These are phyloP conservation scores for Salmo trutta DNA, from an alignment of 2,797 vertebrate genomes.

Conservation along the genomic window DNA sequence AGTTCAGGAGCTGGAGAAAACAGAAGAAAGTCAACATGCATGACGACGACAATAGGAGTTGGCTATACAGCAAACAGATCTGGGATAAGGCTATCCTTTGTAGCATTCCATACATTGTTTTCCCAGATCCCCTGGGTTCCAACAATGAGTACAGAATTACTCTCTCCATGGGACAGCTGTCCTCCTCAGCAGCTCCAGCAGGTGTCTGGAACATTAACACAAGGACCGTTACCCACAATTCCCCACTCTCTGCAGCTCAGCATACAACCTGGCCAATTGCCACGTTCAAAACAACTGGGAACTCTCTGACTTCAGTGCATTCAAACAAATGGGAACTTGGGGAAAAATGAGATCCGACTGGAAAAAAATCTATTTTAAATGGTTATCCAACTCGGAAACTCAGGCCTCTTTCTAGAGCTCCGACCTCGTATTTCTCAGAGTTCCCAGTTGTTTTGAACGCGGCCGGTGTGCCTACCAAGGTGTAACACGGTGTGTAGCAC, in stretches of 20 bases:
- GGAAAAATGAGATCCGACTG: too few relatives aligned
- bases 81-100: neutral
- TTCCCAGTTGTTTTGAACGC: too few relatives aligned
- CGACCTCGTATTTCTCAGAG: too few relatives aligned
- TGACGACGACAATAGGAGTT: too few relatives aligned
- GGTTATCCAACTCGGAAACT: too few relatives aligned
- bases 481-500: neutral
- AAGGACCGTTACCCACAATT: neutral
- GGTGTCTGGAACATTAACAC: conserved; percentile 74
- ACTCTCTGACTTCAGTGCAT: too few relatives aligned
- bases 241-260: neutral
- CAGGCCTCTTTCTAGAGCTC: too few relatives aligned
- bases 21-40: neutral
- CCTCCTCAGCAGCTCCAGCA: conserved; percentile 88
- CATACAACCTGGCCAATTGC: neutral
- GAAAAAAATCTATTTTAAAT: too few relatives aligned
- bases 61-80: neutral
- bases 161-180: conserved; percentile 90
- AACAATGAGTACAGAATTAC: conserved; percentile 92
- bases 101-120: conserved; percentile 78
- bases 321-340: too few relatives aligned
- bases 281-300: too few relatives aligned
- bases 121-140: conserved; percentile 90
- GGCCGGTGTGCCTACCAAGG: neutral
- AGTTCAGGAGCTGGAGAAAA: conserved; percentile 82